Percentiles rank a stretch among this genome's conserved stretches.
phyloP scores from a whole-genome alignment of 2,113 vertebrate species.

The Oriolus oriolus region DNA sequence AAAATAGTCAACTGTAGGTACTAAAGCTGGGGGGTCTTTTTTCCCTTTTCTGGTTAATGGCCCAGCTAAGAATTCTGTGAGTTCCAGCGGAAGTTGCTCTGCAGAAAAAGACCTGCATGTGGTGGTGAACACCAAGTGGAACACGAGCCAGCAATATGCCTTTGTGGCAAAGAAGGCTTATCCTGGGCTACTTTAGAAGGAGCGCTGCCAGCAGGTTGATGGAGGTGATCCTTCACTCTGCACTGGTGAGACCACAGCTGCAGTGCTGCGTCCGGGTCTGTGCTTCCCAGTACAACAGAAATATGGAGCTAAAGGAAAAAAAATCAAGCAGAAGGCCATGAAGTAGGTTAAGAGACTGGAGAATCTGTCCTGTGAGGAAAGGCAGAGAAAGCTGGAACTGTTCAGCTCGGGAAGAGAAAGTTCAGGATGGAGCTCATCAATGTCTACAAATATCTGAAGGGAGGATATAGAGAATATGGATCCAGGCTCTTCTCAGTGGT shows the following conservation, averaged over 20 bases:
- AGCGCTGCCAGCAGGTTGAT: not conserved
- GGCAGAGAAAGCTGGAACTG: not conserved
- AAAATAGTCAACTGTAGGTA: not conserved
- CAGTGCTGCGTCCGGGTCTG: not conserved
- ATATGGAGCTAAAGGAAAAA: not conserved
- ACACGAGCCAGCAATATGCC: not conserved
- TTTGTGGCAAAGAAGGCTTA: not conserved
- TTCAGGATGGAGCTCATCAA: not conserved
- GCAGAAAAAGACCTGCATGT: not conserved
- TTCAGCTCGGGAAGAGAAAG: not conserved
- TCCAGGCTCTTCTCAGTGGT: not conserved
- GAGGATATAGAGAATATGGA: not conserved
- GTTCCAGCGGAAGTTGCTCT: not conserved
- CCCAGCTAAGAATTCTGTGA: not conserved
- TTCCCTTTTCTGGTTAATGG: not conserved
- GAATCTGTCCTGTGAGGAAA: not conserved
- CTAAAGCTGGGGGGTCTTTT: not conserved
- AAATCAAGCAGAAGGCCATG: not conserved
- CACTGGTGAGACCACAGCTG: not conserved
- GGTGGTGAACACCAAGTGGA: not conserved
- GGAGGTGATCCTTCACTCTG: not conserved
- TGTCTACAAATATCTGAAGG: not conserved
- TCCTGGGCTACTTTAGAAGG: not conserved
- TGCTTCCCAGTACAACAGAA: not conserved
- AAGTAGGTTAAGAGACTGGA: not conserved